These are phyloP conservation scores for Nesidiocoris tenuis DNA, from an alignment of 2,888 invertebrate genomes.

Conservation along the genomic window DNA sequence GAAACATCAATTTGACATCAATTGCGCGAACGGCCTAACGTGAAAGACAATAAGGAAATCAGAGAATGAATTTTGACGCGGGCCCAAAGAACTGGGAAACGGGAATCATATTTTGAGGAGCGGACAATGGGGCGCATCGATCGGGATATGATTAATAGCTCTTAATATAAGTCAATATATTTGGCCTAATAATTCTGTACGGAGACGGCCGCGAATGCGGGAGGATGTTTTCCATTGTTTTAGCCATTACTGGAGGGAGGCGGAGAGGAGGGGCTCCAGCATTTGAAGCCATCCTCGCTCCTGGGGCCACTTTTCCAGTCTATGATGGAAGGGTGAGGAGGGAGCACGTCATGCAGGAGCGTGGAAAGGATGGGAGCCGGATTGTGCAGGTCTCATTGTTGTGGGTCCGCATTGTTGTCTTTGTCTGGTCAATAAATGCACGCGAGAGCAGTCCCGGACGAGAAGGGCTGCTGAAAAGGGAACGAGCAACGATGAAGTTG, in stretches of 20 bases:
- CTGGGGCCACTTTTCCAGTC: conserved; percentile 21
- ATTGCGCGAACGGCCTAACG: too few species aligned
- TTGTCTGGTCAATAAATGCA: conserved; percentile 51
- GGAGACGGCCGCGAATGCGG: conserved; percentile 13
- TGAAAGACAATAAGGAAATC: too few species aligned
- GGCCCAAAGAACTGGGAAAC: conserved; percentile 30
- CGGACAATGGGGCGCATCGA: conserved; percentile 43
- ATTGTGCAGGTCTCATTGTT: conserved; percentile 49
- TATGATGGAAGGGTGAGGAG: background rate
- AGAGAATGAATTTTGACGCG: too few species aligned
- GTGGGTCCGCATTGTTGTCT: conserved; percentile 48
- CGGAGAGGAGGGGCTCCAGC: conserved; percentile 19
- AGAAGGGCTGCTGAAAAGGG: conserved; percentile 13
- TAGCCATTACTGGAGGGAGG: conserved; percentile 46
- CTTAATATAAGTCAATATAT: conserved; percentile 50
- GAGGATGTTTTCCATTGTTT: conserved; percentile 49
- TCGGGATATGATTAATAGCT: conserved; percentile 46
- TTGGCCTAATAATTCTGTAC: conserved; percentile 49
- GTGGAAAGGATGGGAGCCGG: conserved; percentile 23
- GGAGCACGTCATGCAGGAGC: background rate
- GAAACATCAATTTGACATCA: too few species aligned
- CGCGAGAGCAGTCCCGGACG: conserved; percentile 43
- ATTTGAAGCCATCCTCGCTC: conserved; percentile 14
- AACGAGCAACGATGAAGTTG: conserved; percentile 18
- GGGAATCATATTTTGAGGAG: conserved; percentile 42